Evolutionary conservation across 2,113 vertebrate species (phyloP).

Genomic region (Sminthopsis crassicaudata): DNA sequence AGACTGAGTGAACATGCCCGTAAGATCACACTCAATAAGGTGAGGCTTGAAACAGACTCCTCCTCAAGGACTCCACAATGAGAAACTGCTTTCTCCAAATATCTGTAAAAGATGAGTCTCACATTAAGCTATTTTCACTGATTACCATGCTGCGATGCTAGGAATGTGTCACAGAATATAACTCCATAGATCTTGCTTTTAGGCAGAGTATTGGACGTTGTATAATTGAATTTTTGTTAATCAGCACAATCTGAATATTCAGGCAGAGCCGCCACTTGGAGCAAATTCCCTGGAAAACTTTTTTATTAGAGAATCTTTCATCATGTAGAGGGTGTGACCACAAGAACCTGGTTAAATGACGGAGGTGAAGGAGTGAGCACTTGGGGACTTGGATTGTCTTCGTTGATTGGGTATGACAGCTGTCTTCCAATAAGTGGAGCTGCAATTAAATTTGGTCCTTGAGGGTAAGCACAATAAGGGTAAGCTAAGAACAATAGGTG

Average conservation of each 20-base stretch:
- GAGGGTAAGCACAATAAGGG: too few species aligned
- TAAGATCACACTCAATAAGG: not conserved
- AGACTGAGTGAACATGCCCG: not conserved
- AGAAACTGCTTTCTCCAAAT: not conserved
- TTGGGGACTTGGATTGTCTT: not conserved
- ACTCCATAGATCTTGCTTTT: not conserved
- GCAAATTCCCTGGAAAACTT: not conserved
- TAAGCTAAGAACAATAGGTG: too few species aligned
- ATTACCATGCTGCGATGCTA: not conserved
- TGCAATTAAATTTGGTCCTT: not conserved
- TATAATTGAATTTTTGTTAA: not conserved
- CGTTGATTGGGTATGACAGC: not conserved
- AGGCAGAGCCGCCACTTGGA: not conserved
- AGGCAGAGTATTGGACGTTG: not conserved
- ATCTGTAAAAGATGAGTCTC: not conserved
- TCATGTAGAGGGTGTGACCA: not conserved
- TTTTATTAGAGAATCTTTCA: not conserved
- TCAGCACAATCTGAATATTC: not conserved
- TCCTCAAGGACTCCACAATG: not conserved
- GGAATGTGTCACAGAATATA: not conserved
- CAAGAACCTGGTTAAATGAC: not conserved
- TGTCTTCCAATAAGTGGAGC: not conserved
- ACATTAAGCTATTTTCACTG: not conserved
- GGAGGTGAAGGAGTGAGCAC: not conserved
- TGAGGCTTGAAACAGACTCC: not conserved